phyloP scores from a whole-genome alignment of 2,888 invertebrate species.

The Andrena hattorfiana region DNA sequence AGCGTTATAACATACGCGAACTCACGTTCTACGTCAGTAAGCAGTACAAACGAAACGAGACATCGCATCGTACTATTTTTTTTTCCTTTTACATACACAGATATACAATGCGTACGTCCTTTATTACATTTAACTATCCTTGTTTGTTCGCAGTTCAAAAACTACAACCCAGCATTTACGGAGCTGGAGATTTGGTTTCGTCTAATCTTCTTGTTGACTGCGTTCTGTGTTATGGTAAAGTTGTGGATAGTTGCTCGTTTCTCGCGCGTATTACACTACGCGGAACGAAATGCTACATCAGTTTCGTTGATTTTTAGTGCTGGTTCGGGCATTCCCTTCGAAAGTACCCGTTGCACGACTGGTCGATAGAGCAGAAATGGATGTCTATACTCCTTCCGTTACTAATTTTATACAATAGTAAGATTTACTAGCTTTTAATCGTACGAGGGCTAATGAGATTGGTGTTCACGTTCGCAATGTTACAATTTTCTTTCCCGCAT shows the following conservation, averaged over 20 bases:
- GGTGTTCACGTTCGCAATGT: no score
- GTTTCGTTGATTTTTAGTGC: conserved; percentile 88
- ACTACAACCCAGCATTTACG: conserved; percentile 97
- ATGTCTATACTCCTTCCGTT: conserved; percentile 94
- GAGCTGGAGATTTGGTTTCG: conserved; percentile 99
- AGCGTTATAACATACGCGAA: conserved; percentile 93
- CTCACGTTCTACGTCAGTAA: conserved; percentile 94
- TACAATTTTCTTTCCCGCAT: conserved; percentile 45
- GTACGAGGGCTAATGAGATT: background rate
- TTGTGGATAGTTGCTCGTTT: no score
- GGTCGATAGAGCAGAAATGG: conserved; percentile 99
- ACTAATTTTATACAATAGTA: conserved; percentile 96
- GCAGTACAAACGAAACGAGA: conserved; percentile 66
- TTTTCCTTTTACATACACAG: no score
- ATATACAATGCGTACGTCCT: no score
- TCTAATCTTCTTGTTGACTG: conserved; percentile 95
- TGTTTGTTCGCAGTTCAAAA: conserved; percentile 92
- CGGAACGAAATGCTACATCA: background rate
- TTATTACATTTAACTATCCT: conserved; percentile 28
- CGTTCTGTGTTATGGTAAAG: conserved; percentile 95
- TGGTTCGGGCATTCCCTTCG: conserved; percentile 96
- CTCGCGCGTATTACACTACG: background rate
- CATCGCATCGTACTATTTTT: conserved; percentile 3
- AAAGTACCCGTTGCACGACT: conserved; percentile 95
- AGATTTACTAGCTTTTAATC: conserved; percentile 78